A percentile compares a stretch with the other conserved stretches of the same genome.
These are phyloP conservation scores for Ophion ventricosus DNA, from an alignment of 2,888 invertebrate genomes.

Conservation along the genomic window DNA sequence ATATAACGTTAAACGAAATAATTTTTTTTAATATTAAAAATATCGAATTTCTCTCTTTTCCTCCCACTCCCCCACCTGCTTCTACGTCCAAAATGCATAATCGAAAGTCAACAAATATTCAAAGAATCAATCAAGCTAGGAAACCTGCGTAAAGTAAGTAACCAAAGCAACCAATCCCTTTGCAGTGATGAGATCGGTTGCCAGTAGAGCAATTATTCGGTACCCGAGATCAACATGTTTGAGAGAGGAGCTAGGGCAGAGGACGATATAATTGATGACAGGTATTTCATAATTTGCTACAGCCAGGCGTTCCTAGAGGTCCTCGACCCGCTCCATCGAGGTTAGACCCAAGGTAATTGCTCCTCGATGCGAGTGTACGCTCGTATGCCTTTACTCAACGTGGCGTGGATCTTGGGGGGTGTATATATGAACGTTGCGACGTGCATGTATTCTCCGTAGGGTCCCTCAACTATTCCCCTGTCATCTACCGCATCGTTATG, in stretches of 20 bases:
- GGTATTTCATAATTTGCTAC: slow-evolving; percentile 39
- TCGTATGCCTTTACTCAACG: slow-evolving; percentile 30
- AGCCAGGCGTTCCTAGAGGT: slow-evolving; percentile 24
- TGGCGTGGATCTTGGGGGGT: slow-evolving; percentile 16
- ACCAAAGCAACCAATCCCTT: background rate
- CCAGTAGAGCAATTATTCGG: background rate
- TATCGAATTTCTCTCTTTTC: too few species aligned
- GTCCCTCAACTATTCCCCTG: slow-evolving; percentile 23
- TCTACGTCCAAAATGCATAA: too few species aligned
- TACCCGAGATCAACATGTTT: background rate
- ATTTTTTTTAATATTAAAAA: too few species aligned
- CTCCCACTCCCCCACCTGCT: too few species aligned
- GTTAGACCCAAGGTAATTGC: slow-evolving; percentile 55
- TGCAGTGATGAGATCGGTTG: background rate
- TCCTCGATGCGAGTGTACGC: slow-evolving; percentile 38
- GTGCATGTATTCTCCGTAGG: slow-evolving; percentile 10
- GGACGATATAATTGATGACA: slow-evolving; percentile 8
- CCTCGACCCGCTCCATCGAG: slow-evolving; percentile 25
- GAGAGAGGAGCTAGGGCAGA: background rate
- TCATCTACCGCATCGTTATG: slow-evolving; percentile 20
- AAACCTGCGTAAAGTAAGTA: background rate
- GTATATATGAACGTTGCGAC: background rate
- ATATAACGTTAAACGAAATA: too few species aligned
- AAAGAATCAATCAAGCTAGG: background rate
- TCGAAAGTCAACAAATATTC: background rate